phyloP scores from a whole-genome alignment of 2,888 invertebrate genomes.

The Spisula solida region DNA sequence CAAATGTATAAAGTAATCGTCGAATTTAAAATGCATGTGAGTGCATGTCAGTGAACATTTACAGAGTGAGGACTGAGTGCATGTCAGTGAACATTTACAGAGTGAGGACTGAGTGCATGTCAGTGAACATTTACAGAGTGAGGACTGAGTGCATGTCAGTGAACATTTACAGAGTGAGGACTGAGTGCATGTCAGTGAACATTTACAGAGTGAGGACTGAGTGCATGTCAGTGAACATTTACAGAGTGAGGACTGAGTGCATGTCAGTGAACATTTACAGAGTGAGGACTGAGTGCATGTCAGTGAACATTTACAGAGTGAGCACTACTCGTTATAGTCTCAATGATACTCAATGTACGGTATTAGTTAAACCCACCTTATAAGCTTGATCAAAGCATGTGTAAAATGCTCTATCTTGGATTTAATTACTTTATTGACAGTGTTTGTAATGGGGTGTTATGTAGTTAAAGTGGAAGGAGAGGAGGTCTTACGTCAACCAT shows the following conservation, averaged over 20 bases:
- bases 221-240: background rate
- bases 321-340: background rate
- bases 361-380: background rate
- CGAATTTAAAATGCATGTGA: background rate
- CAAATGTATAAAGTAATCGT: background rate
- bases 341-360: no score
- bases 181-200: background rate
- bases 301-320: background rate
- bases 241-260: no score
- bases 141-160: no score
- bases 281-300: background rate
- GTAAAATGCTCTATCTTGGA: background rate
- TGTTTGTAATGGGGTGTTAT: slow-evolving; percentile 14
- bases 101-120: no score
- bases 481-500: background rate
- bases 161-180: no score
- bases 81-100: no score
- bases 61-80: background rate
- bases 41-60: background rate
- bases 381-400: background rate
- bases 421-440: slow-evolving; percentile 13
- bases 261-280: background rate
- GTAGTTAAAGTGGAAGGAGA: background rate
- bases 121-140: no score
- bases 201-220: no score